Base-by-base conservation (phyloP, 1,140 invertebrate genomes). In the Orius insidiosus region DNA sequence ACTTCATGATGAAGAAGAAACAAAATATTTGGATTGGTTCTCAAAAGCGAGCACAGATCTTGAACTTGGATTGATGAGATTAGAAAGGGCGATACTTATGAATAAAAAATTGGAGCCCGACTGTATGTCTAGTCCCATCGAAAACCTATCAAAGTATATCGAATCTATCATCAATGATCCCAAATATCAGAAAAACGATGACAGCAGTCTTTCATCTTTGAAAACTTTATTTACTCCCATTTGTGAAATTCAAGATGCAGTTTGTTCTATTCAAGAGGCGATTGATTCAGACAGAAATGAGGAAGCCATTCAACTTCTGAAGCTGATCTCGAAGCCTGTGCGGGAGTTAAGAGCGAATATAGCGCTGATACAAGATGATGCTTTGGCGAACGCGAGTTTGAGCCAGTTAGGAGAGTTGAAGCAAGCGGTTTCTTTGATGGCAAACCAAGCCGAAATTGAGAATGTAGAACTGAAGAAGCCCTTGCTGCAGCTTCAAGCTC, bases 191-290 rank as follows among this genome's bases (percentile, higher is more conserved):
- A 3, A 24, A 24, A 24, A 24, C 7, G 52, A 53, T n/a, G n/a
- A n/a, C n/a, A n/a, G n/a, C n/a, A n/a, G n/a, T 49, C 40, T 56
- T 45, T 46, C 49, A 19, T 39, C 50, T 34, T 42, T 62, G 3
- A 54, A 53, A 47, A 61, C 59, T 39, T 58, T 68, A 31, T 53
- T 60, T 44, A 61, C 69, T 54, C 58, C 65, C 19, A 50, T 68
- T 13, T 60, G 67, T 51, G 64, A 70, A 56, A 60, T 63, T 33
- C 56, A 64, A 18, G 64, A 62, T 50, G 60, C 58, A 37, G 55
- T 64, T 11, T 60, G 63, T 43, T 62, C 67, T 52, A 48, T 60
- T 8, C 60, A 57, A 52, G 52, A 65, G 30, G 58, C 59, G 14
- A 59, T 58, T 18, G 63, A 63, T 53, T 46, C 59, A 42, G 32